Evolutionary conservation across 2,113 vertebrate genomes (phyloP), one percentile per base, ranked within the genome.

Genomic region (Lophotis ruficrista): DNA sequence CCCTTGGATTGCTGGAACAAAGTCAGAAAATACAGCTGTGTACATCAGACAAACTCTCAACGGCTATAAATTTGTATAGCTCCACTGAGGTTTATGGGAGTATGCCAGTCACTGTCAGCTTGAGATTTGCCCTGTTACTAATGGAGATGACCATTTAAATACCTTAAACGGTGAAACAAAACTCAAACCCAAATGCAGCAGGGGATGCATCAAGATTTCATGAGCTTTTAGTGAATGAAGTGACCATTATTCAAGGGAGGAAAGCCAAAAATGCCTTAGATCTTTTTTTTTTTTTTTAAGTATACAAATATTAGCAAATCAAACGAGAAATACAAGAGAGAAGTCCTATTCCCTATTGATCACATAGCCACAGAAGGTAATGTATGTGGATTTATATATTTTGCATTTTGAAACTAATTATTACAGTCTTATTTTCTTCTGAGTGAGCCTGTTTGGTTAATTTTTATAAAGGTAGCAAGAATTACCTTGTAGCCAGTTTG

Each of bases 401-500:
- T 73, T 96, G 66, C 62, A 88, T 80, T 93, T 82, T 53, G 41
- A 94, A 92, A 89, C 33, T n/a, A 92, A 89, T 30, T n/a, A 12
- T 35, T 41, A 50, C 33, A 64, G 16, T 61, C 20, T 87, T 31
- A 35, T 16, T 70, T 89, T 38, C 22, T 85, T 51, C 66, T 25
- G 12, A 93, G 35, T 31, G 28, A 90, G 20, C 10, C 37, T 35
- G 53, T 75, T 45, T 41, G 30, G 16, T 72, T 82, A 51, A 66
- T 71, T 54, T 75, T 37, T 53, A 50, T 20, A 83, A 38, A 87
- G 37, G 75, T 38, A 80, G 84, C 12, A 31, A 85, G 43, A 73
- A 62, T 33, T 98, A 99, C 99, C 99, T 99, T 99, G 93, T 98
- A 97, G 87, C 99, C 99, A 19, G 99, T 99, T 90, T 96, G 96